phyloP scores from a whole-genome alignment of 2,113 vertebrate species.

The Crotalus horridus region DNA sequence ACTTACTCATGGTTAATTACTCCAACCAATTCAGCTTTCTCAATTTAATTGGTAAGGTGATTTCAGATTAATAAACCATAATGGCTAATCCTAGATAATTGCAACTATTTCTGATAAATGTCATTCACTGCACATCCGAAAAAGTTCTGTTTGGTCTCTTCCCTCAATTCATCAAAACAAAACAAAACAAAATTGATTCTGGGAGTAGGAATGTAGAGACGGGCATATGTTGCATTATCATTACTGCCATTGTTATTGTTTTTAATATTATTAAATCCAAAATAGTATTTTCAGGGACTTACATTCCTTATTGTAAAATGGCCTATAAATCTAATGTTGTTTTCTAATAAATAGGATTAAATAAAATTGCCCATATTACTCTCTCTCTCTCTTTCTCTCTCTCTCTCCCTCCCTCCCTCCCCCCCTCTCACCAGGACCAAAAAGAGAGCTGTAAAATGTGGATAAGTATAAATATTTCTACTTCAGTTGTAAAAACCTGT shows the following conservation, averaged over 20 bases:
- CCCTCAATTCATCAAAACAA: background rate
- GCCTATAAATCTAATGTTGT: background rate
- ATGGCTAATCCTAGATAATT: background rate
- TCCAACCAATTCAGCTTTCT: background rate
- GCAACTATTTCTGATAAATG: background rate
- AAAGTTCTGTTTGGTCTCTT: background rate
- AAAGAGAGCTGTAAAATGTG: background rate
- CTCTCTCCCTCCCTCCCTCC: too few relatives aligned
- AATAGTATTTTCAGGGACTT: background rate
- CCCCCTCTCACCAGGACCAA: background rate
- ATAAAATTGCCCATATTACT: constrained; percentile 3
- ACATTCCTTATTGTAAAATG: background rate
- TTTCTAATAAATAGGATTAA: background rate
- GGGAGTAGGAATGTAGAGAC: background rate
- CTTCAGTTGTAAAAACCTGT: background rate
- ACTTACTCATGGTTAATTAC: background rate
- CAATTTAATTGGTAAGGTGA: background rate
- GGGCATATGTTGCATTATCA: background rate
- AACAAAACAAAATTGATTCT: background rate
- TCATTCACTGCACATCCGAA: background rate
- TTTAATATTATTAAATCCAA: background rate
- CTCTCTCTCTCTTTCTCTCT: too few relatives aligned
- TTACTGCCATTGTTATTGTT: background rate
- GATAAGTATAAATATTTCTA: background rate
- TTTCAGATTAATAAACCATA: background rate